phyloP scores from a whole-genome alignment of 2,797 vertebrate species.

The Sparidentex hasta region DNA sequence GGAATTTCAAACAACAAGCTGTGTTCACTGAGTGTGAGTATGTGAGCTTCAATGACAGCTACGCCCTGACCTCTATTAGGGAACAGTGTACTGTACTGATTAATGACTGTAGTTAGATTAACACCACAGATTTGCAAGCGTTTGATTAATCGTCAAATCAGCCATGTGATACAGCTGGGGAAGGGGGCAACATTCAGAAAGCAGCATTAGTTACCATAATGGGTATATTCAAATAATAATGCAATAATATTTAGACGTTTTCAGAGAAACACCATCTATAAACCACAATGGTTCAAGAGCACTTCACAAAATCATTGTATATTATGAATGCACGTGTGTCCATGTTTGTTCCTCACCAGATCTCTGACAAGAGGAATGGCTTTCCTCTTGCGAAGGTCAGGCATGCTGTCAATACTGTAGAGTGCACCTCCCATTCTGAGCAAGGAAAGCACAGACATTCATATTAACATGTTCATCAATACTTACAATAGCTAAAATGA shows the following conservation, averaged over 20 bases:
- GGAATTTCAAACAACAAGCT: slow-evolving; percentile 4
- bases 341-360: slow-evolving; percentile 88
- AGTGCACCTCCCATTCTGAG: slow-evolving; percentile 94
- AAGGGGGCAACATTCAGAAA: not conserved
- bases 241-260: slow-evolving; percentile 4
- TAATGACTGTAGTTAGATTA: slow-evolving; percentile 31
- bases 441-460: slow-evolving; percentile 54
- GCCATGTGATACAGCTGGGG: slow-evolving; percentile 1
- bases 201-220: not conserved
- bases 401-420: slow-evolving; percentile 99
- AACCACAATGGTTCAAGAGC: not conserved
- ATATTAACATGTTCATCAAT: not conserved
- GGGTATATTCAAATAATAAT: not conserved
- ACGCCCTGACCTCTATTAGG: slow-evolving; percentile 24
- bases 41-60: slow-evolving; percentile 15
- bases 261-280: not conserved
- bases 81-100: slow-evolving; percentile 3
- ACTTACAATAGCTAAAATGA: not conserved
- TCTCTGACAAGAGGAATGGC: slow-evolving; percentile 96
- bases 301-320: not conserved
- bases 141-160: slow-evolving; percentile 39
- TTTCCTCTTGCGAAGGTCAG: slow-evolving; percentile 97
- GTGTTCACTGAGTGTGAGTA: slow-evolving; percentile 3
- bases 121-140: slow-evolving; percentile 22
- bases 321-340: slow-evolving; percentile 14